These are phyloP conservation scores for Paedocypris sp. DNA, from an alignment of 2,113 vertebrate genomes.

Conservation along the genomic window DNA sequence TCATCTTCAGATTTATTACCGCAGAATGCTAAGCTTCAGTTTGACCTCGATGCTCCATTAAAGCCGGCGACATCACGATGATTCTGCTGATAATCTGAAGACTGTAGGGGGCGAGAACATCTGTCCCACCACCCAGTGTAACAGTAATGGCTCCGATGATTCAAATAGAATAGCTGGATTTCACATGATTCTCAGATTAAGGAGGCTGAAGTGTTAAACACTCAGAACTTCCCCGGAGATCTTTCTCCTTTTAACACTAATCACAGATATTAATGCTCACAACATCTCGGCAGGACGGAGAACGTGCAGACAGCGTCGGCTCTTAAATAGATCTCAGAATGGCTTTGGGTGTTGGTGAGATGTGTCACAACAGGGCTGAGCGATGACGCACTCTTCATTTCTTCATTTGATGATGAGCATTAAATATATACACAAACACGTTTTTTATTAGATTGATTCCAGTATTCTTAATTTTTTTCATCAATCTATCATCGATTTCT, in stretches of 20 bases:
- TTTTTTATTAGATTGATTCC: too few relatives aligned
- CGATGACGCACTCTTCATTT: too few relatives aligned
- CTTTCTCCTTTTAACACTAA: neutral
- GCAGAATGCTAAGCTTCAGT: neutral
- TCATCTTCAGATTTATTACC: neutral
- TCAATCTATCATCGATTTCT: too few relatives aligned
- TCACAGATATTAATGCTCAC: neutral
- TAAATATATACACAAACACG: too few relatives aligned
- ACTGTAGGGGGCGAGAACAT: neutral
- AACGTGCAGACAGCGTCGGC: neutral
- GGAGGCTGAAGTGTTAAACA: neutral
- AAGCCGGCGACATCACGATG: neutral
- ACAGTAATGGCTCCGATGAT: neutral
- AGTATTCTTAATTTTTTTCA: too few relatives aligned
- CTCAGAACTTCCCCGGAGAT: neutral
- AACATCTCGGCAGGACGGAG: neutral
- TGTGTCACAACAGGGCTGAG: too few relatives aligned
- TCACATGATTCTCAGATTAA: neutral
- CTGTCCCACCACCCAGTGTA: neutral
- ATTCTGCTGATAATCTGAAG: slow-evolving; percentile 1
- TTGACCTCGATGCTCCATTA: slow-evolving; percentile 6
- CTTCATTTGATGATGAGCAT: too few relatives aligned
- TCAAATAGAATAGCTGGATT: neutral
- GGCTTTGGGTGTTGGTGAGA: too few relatives aligned
- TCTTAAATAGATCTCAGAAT: neutral